Conservation (phyloP, 1,140 invertebrate genomes). For the Holotrichia oblita region DNA sequence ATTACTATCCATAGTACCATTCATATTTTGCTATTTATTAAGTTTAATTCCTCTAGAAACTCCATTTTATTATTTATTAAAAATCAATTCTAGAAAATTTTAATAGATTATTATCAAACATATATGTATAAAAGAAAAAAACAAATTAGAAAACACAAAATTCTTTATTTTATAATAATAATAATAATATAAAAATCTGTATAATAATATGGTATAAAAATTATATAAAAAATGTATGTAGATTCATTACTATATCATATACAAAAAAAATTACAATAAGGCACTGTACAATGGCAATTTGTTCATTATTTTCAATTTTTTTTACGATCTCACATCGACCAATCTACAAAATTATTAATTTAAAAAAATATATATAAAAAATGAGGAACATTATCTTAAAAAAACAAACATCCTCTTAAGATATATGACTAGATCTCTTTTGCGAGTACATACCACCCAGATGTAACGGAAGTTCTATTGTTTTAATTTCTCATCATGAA, state of each 20-base stretch:
- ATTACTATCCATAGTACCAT: too few relatives aligned
- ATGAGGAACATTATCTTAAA: conserved; percentile 20
- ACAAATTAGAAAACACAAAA: conserved; percentile 16
- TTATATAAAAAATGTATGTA: conserved; percentile 41
- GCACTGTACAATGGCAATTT: conserved; percentile 59
- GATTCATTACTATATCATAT: conserved; percentile 26
- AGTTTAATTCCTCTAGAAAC: too few relatives aligned
- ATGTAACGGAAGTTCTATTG: too few relatives aligned
- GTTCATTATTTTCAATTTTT: conserved; percentile 3
- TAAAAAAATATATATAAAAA: background rate
- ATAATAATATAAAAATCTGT: conserved; percentile 36
- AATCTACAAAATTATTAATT: too few relatives aligned
- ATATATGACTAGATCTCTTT: conserved; percentile 5
- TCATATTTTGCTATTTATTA: too few relatives aligned
- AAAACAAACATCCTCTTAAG: conserved; percentile 18
- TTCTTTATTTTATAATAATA: conserved; percentile 31
- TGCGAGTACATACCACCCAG: background rate
- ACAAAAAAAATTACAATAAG: conserved; percentile 49
- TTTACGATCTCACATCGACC: too few relatives aligned
- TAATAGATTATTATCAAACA: background rate
- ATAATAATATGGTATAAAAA: conserved; percentile 38
- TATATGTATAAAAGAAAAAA: background rate
- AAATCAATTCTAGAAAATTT: background rate
- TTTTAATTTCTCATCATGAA: too few relatives aligned
- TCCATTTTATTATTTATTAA: too few relatives aligned